Conservation (phyloP, 2,113 vertebrate species). For the Amazona vittata region DNA sequence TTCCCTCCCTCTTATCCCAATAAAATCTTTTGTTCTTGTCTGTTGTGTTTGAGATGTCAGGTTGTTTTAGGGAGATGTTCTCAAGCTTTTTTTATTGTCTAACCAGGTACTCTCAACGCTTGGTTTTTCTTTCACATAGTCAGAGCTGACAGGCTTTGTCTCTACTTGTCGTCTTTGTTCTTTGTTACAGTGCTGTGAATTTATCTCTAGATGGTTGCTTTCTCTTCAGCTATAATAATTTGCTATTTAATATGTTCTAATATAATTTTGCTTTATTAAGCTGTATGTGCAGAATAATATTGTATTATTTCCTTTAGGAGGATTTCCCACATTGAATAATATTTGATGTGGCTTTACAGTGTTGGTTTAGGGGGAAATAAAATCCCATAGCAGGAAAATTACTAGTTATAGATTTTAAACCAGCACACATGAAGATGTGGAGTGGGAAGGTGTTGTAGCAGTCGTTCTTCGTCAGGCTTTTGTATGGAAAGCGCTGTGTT, state of each 20-base stretch:
- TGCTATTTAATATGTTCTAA: neutral
- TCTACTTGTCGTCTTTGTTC: neutral
- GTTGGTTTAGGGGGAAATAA: neutral
- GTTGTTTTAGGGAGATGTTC: neutral
- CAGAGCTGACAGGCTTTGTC: neutral
- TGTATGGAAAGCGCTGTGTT: neutral
- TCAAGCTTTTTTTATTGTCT: neutral
- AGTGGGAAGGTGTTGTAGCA: neutral
- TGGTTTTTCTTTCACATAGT: neutral
- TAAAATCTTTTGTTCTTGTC: neutral
- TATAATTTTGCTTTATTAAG: neutral
- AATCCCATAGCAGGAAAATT: neutral
- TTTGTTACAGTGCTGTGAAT: neutral
- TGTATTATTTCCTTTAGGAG: neutral
- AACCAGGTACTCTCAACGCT: neutral
- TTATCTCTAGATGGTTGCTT: neutral
- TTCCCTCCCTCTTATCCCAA: neutral
- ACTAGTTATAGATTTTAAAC: neutral
- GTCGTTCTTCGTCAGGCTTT: neutral
- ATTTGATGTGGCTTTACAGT: neutral
- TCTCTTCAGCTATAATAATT: neutral
- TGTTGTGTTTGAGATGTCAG: neutral
- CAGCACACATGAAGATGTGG: neutral
- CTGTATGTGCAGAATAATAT: neutral
- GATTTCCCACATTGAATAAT: neutral